Percentiles rank a stretch among this genome's conserved stretches.
These are phyloP conservation scores for Pecten maximus DNA, from an alignment of 2,888 invertebrate species.

Conservation along the genomic window DNA sequence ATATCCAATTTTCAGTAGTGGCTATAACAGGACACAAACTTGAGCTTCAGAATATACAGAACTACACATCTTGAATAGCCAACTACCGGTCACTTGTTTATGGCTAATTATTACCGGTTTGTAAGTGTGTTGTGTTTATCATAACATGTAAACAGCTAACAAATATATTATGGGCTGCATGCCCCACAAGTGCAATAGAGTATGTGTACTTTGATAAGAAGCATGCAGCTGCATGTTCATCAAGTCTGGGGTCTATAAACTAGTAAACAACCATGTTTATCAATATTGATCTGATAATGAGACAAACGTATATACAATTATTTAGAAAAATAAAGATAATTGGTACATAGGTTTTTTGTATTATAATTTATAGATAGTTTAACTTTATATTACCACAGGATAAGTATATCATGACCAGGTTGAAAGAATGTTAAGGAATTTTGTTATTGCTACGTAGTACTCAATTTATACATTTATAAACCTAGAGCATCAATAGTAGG, in stretches of 20 bases:
- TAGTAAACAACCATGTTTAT: background rate
- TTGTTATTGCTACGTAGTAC: too few relatives aligned
- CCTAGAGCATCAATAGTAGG: too few relatives aligned
- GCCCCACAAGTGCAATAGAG: background rate
- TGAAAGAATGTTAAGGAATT: too few relatives aligned
- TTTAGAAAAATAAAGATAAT: too few relatives aligned
- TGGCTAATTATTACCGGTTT: conserved; percentile 3
- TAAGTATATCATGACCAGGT: too few relatives aligned
- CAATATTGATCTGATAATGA: background rate
- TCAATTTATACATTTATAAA: too few relatives aligned
- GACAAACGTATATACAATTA: too few relatives aligned
- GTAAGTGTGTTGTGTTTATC: background rate
- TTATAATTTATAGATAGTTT: too few relatives aligned
- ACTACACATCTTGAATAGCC: background rate
- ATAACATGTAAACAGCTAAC: background rate
- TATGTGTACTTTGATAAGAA: background rate
- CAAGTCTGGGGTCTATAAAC: background rate
- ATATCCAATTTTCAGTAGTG: background rate
- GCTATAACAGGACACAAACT: background rate
- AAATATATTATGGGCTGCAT: background rate
- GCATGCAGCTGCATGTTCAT: background rate
- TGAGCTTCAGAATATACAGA: too few relatives aligned
- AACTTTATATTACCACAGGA: too few relatives aligned
- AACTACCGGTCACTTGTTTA: background rate
- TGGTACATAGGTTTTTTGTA: too few relatives aligned